These are phyloP conservation scores for Drosophila bunnanda DNA, from an alignment of 2,888 invertebrate species.

Conservation along the genomic window DNA sequence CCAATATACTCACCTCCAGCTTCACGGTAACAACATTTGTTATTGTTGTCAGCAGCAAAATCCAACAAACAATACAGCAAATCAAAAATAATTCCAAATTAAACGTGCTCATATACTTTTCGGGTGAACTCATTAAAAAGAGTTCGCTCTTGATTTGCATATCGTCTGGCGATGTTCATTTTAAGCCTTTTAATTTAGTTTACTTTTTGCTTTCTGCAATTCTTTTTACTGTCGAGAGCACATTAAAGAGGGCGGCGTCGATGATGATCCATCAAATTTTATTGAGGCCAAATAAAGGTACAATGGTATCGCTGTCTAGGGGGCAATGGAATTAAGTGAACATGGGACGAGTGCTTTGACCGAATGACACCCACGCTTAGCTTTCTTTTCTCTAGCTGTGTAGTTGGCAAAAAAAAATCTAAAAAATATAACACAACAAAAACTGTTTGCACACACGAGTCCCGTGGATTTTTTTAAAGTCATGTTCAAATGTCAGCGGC, in stretches of 20 bases:
- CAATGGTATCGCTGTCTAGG: slow-evolving; percentile 47
- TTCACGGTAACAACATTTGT: background rate
- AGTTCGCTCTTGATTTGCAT: slow-evolving; percentile 49
- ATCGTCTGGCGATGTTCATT: slow-evolving; percentile 31
- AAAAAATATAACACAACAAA: slow-evolving; percentile 5
- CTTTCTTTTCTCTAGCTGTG: slow-evolving; percentile 67
- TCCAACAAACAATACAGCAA: slow-evolving; percentile 21
- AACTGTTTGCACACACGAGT: slow-evolving; percentile 57
- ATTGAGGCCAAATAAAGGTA: slow-evolving; percentile 63
- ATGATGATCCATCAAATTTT: slow-evolving; percentile 70
- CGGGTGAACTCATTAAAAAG: slow-evolving; percentile 57
- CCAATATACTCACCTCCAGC: background rate
- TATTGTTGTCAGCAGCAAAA: slow-evolving; percentile 5
- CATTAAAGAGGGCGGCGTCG: slow-evolving; percentile 30
- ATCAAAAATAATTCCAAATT: slow-evolving; percentile 25
- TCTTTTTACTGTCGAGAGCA: slow-evolving; percentile 28
- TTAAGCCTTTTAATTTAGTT: slow-evolving; percentile 30
- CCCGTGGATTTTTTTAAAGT: slow-evolving; percentile 48
- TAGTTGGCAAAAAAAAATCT: slow-evolving; percentile 38
- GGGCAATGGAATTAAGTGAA: slow-evolving; percentile 24
- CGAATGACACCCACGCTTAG: slow-evolving; percentile 67
- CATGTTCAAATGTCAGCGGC: slow-evolving; percentile 75
- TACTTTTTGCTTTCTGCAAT: slow-evolving; percentile 17
- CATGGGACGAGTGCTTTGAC: slow-evolving; percentile 68
- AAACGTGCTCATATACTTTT: slow-evolving; percentile 13